These are phyloP conservation scores for Drosophila pseudotakahashii DNA, from an alignment of 2,888 invertebrate genomes.

Conservation along the genomic window DNA sequence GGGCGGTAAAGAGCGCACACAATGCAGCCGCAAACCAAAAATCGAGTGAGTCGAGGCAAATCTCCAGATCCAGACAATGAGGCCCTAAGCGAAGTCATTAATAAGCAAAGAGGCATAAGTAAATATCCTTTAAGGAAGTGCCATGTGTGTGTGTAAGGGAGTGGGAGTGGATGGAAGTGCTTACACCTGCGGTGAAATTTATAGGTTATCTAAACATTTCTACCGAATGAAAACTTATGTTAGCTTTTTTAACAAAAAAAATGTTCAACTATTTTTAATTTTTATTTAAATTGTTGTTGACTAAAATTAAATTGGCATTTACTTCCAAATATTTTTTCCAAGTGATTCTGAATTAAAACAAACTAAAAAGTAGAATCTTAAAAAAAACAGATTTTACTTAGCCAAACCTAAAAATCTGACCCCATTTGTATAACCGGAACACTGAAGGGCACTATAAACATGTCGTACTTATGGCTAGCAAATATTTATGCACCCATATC, in stretches of 20 bases:
- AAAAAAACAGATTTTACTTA: too few species aligned
- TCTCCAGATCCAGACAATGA: constrained; percentile 67
- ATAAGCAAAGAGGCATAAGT: constrained; percentile 75
- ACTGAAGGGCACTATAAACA: constrained; percentile 56
- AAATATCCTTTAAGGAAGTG: constrained; percentile 77
- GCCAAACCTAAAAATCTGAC: neutral
- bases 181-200: constrained; percentile 9
- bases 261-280: too few species aligned
- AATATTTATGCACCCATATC: constrained; percentile 68
- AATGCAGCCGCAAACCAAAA: constrained; percentile 27
- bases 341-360: too few species aligned
- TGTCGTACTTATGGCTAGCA: constrained; percentile 59
- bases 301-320: too few species aligned
- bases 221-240: too few species aligned
- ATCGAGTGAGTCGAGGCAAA: constrained; percentile 23
- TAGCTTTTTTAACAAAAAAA: too few species aligned
- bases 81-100: constrained; percentile 63
- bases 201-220: neutral
- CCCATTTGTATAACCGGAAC: constrained; percentile 11
- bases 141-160: constrained; percentile 22
- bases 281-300: too few species aligned
- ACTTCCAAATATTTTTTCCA: too few species aligned
- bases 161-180: constrained; percentile 9
- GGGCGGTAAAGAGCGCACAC: constrained; percentile 61
- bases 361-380: too few species aligned